Conservation (phyloP, 1,140 invertebrate genomes). For the Druon quercuslanigerum region DNA sequence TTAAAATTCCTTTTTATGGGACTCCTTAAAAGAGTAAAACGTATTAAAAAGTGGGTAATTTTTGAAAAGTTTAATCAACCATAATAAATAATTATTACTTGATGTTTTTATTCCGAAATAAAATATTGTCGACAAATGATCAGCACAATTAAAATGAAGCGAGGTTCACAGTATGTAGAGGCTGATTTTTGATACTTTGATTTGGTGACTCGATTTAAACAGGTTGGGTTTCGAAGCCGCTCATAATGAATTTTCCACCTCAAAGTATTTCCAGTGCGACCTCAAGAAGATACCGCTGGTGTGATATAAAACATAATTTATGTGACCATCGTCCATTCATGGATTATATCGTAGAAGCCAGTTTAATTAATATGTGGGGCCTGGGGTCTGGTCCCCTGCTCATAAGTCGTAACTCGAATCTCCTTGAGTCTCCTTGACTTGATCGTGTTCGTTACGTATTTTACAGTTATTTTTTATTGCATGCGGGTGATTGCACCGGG, state of each 20-base stretch:
- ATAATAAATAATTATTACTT: too few species aligned
- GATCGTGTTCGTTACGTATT: slow-evolving; percentile 2
- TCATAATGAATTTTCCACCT: not conserved
- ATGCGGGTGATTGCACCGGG: slow-evolving; percentile 10
- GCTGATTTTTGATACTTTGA: too few species aligned
- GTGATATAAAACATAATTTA: slow-evolving; percentile 15
- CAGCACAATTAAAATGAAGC: too few species aligned
- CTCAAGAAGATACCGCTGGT: not conserved
- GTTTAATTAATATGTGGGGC: slow-evolving; percentile 18
- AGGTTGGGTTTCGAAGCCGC: too few species aligned
- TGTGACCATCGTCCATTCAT: slow-evolving; percentile 8
- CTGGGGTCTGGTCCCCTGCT: not conserved
- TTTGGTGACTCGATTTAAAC: too few species aligned
- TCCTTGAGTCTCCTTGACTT: not conserved
- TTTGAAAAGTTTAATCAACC: too few species aligned
- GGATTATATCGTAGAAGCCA: not conserved
- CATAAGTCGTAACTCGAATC: slow-evolving; percentile 8
- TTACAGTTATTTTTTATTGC: slow-evolving; percentile 27
- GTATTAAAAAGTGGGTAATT: too few species aligned
- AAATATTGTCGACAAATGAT: too few species aligned
- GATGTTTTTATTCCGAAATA: too few species aligned
- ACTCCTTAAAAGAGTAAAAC: too few species aligned
- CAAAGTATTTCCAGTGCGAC: not conserved
- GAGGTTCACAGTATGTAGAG: too few species aligned
- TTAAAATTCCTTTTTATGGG: too few species aligned